Evolutionary conservation across 1,140 invertebrate species (phyloP).

Genomic region (Charaxes varanes): DNA sequence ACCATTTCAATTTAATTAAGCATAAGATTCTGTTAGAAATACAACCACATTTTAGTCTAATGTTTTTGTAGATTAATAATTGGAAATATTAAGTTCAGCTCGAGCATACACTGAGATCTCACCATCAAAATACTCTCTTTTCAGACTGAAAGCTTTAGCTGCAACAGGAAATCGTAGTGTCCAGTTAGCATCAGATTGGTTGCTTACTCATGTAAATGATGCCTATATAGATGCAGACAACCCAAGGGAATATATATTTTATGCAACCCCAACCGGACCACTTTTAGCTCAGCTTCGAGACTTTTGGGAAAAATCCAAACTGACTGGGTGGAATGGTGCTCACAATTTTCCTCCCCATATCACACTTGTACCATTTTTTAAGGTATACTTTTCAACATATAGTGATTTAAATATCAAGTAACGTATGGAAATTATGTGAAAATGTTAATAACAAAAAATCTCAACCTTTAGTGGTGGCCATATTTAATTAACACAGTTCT

Average conservation of each 20-base stretch:
- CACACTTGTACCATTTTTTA: constrained; percentile 91
- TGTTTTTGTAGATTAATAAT: too few relatives aligned
- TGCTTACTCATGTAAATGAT: constrained; percentile 91
- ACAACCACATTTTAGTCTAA: too few relatives aligned
- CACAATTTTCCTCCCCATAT: constrained; percentile 93
- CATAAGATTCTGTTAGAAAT: too few relatives aligned
- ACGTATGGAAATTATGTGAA: neutral
- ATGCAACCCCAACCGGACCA: constrained; percentile 86
- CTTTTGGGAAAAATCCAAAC: constrained; percentile 88
- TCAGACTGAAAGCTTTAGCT: constrained; percentile 89
- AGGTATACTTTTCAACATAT: constrained; percentile 75
- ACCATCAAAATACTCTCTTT: constrained; percentile 15
- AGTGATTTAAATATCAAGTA: neutral
- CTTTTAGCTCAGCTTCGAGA: constrained; percentile 79
- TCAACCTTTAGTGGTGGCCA: too few relatives aligned
- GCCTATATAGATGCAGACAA: constrained; percentile 82
- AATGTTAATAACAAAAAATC: neutral
- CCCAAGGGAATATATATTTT: constrained; percentile 89
- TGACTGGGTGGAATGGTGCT: constrained; percentile 88
- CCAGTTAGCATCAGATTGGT: constrained; percentile 91
- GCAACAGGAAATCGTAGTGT: constrained; percentile 91
- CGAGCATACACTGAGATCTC: too few relatives aligned
- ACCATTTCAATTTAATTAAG: too few relatives aligned
- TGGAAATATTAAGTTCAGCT: too few relatives aligned
- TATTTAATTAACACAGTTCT: too few relatives aligned